A percentile compares a stretch with the other conserved stretches of the same genome.
Conservation (phyloP, 2,888 invertebrate genomes). For the Pasiphila rectangulata region DNA sequence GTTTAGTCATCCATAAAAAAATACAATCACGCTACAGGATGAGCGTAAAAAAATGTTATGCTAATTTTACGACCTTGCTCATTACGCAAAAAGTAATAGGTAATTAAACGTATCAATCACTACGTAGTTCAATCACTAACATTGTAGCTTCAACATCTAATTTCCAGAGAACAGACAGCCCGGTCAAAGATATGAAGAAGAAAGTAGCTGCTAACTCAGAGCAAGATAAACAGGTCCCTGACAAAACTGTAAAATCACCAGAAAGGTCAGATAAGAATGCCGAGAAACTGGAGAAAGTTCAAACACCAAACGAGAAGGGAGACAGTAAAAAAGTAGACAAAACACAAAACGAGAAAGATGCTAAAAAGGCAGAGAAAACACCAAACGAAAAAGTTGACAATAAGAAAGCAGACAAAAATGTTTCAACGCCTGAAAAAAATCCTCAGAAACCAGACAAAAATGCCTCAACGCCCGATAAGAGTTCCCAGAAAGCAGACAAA, state of each 20-base stretch:
- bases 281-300: conserved; percentile 36
- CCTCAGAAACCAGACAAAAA: conserved; percentile 22
- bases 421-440: conserved; percentile 49
- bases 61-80: too few relatives aligned
- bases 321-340: conserved; percentile 32
- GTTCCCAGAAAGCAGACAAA: conserved; percentile 60
- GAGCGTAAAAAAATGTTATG: too few relatives aligned
- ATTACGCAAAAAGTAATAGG: too few relatives aligned
- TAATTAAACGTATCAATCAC: too few relatives aligned
- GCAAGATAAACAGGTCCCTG: conserved; percentile 59
- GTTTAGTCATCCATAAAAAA: too few relatives aligned
- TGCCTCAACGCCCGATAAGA: conserved; percentile 56
- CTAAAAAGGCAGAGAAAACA: conserved; percentile 37
- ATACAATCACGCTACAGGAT: too few relatives aligned
- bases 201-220: conserved; percentile 70
- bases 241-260: conserved; percentile 36
- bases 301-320: background rate
- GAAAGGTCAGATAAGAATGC: conserved; percentile 35
- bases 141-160: background rate
- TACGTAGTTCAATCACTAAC: background rate
- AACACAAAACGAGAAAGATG: conserved; percentile 33
- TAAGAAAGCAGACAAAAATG: conserved; percentile 23
- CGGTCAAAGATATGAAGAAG: conserved; percentile 74
- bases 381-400: conserved; percentile 34
- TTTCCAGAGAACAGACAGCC: conserved; percentile 47